Evolutionary conservation across 2,113 vertebrate species (phyloP).

Genomic region (Gymnocephalus cernua): DNA sequence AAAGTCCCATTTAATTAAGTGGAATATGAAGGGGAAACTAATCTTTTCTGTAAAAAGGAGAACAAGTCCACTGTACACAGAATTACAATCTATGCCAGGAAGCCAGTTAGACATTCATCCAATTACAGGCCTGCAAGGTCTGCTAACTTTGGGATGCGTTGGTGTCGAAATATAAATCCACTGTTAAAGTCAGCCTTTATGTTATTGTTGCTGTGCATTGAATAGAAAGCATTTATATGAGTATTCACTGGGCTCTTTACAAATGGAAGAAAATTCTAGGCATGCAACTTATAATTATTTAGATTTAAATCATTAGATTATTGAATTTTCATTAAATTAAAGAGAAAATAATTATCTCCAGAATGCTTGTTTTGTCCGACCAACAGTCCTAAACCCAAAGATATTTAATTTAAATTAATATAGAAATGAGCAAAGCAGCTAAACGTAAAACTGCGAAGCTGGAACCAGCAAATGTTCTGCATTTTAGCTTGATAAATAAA

Average conservation of each 20-base stretch:
- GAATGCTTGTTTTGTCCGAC: neutral
- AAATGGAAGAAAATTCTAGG: neutral
- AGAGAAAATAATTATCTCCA: neutral
- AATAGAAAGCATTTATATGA: neutral
- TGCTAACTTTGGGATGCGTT: conserved; percentile 46
- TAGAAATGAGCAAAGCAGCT: neutral
- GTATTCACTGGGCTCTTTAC: neutral
- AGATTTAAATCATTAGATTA: too few species aligned
- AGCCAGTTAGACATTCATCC: conserved; percentile 56
- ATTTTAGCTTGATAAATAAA: neutral
- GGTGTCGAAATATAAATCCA: conserved; percentile 41
- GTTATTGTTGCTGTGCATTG: conserved; percentile 12
- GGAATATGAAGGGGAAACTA: neutral
- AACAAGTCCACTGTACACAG: conserved; percentile 14
- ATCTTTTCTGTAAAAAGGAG: conserved; percentile 37
- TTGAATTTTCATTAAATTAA: too few species aligned
- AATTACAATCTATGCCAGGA: conserved; percentile 47
- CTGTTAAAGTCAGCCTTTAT: conserved; percentile 17
- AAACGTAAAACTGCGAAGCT: neutral
- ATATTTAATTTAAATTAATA: neutral
- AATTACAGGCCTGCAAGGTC: conserved; percentile 34
- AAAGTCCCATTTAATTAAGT: conserved; percentile 34
- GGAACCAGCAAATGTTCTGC: neutral
- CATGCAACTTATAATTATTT: neutral
- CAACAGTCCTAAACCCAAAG: neutral